Conservation (phyloP, 2,113 vertebrate species). For the Vombatus ursinus region DNA sequence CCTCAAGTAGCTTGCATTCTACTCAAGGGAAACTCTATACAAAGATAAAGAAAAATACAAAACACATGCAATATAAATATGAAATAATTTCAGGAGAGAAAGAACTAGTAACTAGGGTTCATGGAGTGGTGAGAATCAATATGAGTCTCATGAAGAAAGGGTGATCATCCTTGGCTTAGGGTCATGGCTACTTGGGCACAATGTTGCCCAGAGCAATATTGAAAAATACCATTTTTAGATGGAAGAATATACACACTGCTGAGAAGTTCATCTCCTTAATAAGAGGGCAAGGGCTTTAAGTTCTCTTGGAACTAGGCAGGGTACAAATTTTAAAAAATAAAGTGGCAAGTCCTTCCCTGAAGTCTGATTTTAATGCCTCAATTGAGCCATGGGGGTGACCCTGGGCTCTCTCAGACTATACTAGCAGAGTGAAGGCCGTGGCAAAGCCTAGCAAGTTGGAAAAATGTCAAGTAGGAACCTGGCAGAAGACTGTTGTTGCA, state of each 20-base stretch:
- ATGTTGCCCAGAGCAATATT: background rate
- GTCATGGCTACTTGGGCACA: background rate
- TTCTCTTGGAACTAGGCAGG: slow-evolving; percentile 14
- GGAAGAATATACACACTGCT: background rate
- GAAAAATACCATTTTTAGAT: slow-evolving; percentile 15
- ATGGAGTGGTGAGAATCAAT: background rate
- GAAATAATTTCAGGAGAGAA: background rate
- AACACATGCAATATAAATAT: background rate
- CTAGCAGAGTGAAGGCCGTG: background rate
- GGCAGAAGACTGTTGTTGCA: background rate
- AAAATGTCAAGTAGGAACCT: background rate
- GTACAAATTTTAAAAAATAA: slow-evolving; percentile 19
- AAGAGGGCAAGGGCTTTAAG: background rate
- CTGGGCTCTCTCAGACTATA: background rate
- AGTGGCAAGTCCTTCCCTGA: background rate
- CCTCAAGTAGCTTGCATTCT: background rate
- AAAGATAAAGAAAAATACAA: background rate
- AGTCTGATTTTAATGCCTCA: background rate
- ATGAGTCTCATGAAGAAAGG: background rate
- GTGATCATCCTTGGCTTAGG: background rate
- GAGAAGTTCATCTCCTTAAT: background rate
- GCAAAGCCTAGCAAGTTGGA: background rate
- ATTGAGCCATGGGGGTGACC: background rate
- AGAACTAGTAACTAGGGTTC: background rate
- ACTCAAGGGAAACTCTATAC: background rate